Evolutionary conservation across 2,888 invertebrate genomes (phyloP).

Genomic region (Oegoconia quadripuncta): DNA sequence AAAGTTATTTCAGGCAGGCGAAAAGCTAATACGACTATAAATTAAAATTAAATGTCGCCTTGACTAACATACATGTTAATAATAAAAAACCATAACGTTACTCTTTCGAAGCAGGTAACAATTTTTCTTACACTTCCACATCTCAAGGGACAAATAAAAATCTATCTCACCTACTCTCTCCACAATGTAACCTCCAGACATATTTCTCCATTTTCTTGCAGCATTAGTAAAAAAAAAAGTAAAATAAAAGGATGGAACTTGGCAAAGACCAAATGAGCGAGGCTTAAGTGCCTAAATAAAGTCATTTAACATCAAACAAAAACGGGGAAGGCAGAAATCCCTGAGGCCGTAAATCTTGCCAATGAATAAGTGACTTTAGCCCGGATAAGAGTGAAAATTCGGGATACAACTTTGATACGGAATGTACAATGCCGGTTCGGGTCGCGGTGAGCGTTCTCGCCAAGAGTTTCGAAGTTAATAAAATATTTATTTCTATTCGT

Average conservation of each 20-base stretch:
- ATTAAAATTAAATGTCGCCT: too few relatives aligned
- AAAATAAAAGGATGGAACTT: background rate
- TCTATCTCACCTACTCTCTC: too few relatives aligned
- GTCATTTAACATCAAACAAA: slow-evolving; percentile 46
- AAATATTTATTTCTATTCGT: too few relatives aligned
- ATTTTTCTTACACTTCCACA: too few relatives aligned
- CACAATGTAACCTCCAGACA: background rate
- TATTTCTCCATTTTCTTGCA: background rate
- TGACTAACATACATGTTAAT: too few relatives aligned
- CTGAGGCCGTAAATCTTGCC: slow-evolving; percentile 34
- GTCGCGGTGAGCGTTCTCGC: too few relatives aligned
- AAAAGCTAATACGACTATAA: too few relatives aligned
- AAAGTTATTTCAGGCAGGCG: too few relatives aligned
- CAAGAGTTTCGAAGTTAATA: too few relatives aligned
- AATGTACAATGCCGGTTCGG: background rate
- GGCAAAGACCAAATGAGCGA: slow-evolving; percentile 28
- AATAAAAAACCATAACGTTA: too few relatives aligned
- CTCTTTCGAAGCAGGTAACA: too few relatives aligned
- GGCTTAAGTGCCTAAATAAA: slow-evolving; percentile 47
- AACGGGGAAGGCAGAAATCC: slow-evolving; percentile 33
- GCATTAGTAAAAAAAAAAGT: background rate
- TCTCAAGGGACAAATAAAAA: too few relatives aligned
- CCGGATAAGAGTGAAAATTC: slow-evolving; percentile 15
- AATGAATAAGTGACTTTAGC: slow-evolving; percentile 30
- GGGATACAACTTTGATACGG: background rate